Base-by-base conservation (phyloP, 2,113 vertebrate species). In the Pelecanus crispus region DNA sequence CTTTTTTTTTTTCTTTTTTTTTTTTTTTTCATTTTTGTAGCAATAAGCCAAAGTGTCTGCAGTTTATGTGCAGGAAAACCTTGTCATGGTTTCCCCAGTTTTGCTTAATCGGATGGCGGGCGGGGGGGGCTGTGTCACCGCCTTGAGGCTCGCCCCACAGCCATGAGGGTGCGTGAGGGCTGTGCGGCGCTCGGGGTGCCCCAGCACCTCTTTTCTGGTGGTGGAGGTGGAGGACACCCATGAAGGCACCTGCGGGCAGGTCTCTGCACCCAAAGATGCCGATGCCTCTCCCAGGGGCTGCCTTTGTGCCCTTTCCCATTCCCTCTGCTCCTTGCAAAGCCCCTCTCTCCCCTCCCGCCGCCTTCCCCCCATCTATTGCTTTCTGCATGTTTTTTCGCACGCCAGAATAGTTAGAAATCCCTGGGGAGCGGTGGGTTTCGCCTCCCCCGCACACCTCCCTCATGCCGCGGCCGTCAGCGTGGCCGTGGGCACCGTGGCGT, bases 21-120 rank as follows among this genome's bases (percentile, higher is more conserved):
- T n/a, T 79, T 9, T 16, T 49, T 70, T 34, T 4, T 13, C 81
- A 12, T 94, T 95, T 97, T 68, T 42, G 74, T 86, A 88, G 71
- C 71, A 83, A 80, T n/a, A 65, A 94, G 59, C 85, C 86, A 80
- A 88, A 82, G 79, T 34, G 16, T 74, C n/a, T 34, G 71, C 56
- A 49, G 22, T 82, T 92, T 13, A 32, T n/a, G 15, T 2, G 10
- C 58, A 77, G 71, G 36, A 44, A 49, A 86, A 36, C 17, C 3
- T 4, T 75, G 65, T 21, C 52, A 13, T 1, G 5, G 13, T 38
- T 75, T 9, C 50, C 47, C 65, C 56, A 22, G 31, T 9, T 40
- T 65, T 47, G 66, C 28, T 32, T 22, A 5, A 22, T 4, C 0
- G 0, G 21, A 5, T 15, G 49, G 22, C 31, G 56, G 45, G 63